These are phyloP conservation scores for Drosophila fuyamai DNA, from an alignment of 1,140 invertebrate species.

Conservation along the genomic window DNA sequence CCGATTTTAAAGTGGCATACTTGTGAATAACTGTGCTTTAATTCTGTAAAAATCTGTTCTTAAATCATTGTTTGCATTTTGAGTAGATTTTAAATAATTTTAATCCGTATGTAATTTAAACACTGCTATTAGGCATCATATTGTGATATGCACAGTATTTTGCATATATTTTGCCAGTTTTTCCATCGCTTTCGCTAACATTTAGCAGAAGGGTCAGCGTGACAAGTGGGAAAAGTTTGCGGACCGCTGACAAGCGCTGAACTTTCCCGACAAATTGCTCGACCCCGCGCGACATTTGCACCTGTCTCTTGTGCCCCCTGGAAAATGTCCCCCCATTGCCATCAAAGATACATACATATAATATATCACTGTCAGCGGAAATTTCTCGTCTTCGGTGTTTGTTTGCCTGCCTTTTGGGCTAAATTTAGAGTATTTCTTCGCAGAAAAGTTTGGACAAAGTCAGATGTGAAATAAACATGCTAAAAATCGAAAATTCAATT, in stretches of 20 bases:
- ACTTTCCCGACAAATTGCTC: constrained; percentile 59
- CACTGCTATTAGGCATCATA: too few species aligned
- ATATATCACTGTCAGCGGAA: constrained; percentile 48
- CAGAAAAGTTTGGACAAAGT: constrained; percentile 31
- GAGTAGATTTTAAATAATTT: too few species aligned
- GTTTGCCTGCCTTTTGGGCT: constrained; percentile 23
- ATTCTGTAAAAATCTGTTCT: too few species aligned
- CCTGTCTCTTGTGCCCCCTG: constrained; percentile 31
- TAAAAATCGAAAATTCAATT: constrained; percentile 68
- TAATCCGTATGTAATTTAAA: too few species aligned
- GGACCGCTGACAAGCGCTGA: constrained; percentile 36
- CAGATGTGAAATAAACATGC: constrained; percentile 49
- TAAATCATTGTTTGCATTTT: too few species aligned
- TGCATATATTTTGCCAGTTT: constrained; percentile 18
- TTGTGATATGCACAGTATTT: neutral
- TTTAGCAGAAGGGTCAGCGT: constrained; percentile 31
- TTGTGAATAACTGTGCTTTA: too few species aligned
- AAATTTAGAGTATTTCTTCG: constrained; percentile 46
- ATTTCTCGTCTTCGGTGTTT: constrained; percentile 19
- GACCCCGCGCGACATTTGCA: constrained; percentile 59
- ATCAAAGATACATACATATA: constrained; percentile 31
- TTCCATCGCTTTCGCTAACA: neutral
- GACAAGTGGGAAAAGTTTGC: constrained; percentile 64
- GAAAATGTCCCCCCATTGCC: neutral
- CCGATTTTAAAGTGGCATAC: too few species aligned